Evolutionary conservation across 2,797 vertebrate species (phyloP).

Genomic region (Synanceia verrucosa): DNA sequence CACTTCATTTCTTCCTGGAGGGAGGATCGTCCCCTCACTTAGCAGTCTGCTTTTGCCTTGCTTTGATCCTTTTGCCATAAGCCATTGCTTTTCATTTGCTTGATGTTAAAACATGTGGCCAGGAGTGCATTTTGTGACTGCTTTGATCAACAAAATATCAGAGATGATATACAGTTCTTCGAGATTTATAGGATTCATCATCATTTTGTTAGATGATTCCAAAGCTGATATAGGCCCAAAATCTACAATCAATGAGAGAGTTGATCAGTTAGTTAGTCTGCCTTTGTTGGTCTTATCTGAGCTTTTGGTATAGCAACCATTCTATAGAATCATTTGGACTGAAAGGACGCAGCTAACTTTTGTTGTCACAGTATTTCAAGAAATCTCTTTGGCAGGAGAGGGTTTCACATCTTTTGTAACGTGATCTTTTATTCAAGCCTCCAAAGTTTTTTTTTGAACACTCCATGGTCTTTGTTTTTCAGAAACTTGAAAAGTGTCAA

Average conservation of each 20-base stretch:
- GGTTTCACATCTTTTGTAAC: conserved; percentile 33
- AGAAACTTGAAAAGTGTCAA: conserved; percentile 65
- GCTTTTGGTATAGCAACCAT: background rate
- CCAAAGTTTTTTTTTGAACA: conserved; percentile 35
- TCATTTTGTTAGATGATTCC: background rate
- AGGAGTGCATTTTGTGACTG: conserved; percentile 21
- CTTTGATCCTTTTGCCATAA: conserved; percentile 50
- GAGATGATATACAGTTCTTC: conserved; percentile 15
- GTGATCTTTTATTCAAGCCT: conserved; percentile 33
- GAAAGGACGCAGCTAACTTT: conserved; percentile 21
- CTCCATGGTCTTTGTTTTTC: conserved; percentile 26
- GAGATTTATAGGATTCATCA: conserved; percentile 11
- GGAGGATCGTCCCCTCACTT: conserved; percentile 31
- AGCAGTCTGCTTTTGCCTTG: conserved; percentile 36
- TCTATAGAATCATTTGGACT: conserved; percentile 12
- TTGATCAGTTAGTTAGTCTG: conserved; percentile 3
- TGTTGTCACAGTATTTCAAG: conserved; percentile 48
- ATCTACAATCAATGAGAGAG: conserved; percentile 1
- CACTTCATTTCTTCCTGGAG: conserved; percentile 33
- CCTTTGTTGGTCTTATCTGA: conserved; percentile 24
- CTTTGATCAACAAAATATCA: conserved; percentile 39
- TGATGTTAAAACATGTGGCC: conserved; percentile 32
- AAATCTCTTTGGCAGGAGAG: conserved; percentile 30
- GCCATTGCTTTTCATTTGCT: conserved; percentile 48
- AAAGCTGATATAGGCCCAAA: conserved; percentile 8